Evolutionary conservation across 2,888 invertebrate genomes (phyloP).

Genomic region (Heteromurus nitidus): DNA sequence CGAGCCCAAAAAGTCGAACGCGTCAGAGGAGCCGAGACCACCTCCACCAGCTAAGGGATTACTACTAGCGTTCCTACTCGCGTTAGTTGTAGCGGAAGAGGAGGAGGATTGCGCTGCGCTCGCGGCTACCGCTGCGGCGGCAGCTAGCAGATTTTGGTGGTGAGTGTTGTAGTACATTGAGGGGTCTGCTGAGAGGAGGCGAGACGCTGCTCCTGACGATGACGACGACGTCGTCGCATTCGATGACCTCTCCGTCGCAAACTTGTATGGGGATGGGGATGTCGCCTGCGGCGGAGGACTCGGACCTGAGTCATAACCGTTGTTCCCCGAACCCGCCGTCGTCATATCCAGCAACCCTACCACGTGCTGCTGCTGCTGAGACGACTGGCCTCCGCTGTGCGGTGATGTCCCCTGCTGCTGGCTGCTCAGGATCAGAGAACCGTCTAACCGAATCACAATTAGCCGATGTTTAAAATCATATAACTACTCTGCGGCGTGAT

Average conservation of each 20-base stretch:
- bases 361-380: conserved; percentile 11
- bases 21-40: neutral
- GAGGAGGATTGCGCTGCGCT: conserved; percentile 7
- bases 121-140: conserved; percentile 24
- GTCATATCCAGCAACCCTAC: conserved; percentile 56
- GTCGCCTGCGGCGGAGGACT: conserved; percentile 17
- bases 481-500: no score
- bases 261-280: conserved; percentile 35
- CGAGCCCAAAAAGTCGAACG: conserved; percentile 21
- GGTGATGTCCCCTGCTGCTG: neutral
- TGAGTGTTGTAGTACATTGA: conserved; percentile 40
- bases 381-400: conserved; percentile 5
- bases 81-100: conserved; percentile 14
- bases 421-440: conserved; percentile 6
- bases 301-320: conserved; percentile 57
- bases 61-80: conserved; percentile 1
- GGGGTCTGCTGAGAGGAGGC: neutral
- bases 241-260: neutral
- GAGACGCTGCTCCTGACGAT: neutral
- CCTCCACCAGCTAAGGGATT: neutral
- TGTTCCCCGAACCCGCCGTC: conserved; percentile 35
- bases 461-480: no score
- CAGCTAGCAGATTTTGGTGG: conserved; percentile 44
- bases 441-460: conserved; percentile 16
- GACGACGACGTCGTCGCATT: neutral